phyloP scores from a whole-genome alignment of 1,140 invertebrate species.

The Lerema accius region DNA sequence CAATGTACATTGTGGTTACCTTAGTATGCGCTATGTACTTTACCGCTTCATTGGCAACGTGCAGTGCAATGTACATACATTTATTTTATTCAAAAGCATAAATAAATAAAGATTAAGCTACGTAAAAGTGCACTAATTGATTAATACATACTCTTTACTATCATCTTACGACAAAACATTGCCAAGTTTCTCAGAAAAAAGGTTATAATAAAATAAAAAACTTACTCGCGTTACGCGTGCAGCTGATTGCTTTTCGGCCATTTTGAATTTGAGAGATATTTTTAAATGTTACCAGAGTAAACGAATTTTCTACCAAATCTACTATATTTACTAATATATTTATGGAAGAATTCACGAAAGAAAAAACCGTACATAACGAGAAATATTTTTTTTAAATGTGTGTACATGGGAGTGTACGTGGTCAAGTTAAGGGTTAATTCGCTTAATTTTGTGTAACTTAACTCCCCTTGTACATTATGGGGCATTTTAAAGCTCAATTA shows the following conservation, averaged over 20 bases:
- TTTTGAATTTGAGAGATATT: conserved; percentile 17
- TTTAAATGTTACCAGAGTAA: conserved; percentile 8
- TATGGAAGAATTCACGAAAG: not conserved
- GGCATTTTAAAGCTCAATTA: no score
- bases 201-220: conserved; percentile 9
- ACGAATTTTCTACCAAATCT: conserved; percentile 19
- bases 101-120: conserved; percentile 1
- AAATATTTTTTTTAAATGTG: conserved; percentile 8
- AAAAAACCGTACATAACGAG: conserved; percentile 3
- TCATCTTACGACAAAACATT: conserved; percentile 8
- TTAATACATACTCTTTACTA: conserved; percentile 7
- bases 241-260: conserved; percentile 11
- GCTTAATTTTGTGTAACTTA: no score
- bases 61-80: conserved; percentile 6
- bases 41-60: conserved; percentile 12
- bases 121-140: conserved; percentile 5
- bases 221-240: conserved; percentile 18
- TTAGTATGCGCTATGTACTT: conserved; percentile 9
- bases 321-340: conserved; percentile 15
- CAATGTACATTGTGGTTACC: conserved; percentile 20
- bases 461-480: no score
- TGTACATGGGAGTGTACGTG: conserved; percentile 7
- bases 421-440: conserved; percentile 17
- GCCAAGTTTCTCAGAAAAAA: not conserved
- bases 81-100: conserved; percentile 11